Base-by-base conservation (phyloP, 1,140 invertebrate species). In the Atta colombica region DNA sequence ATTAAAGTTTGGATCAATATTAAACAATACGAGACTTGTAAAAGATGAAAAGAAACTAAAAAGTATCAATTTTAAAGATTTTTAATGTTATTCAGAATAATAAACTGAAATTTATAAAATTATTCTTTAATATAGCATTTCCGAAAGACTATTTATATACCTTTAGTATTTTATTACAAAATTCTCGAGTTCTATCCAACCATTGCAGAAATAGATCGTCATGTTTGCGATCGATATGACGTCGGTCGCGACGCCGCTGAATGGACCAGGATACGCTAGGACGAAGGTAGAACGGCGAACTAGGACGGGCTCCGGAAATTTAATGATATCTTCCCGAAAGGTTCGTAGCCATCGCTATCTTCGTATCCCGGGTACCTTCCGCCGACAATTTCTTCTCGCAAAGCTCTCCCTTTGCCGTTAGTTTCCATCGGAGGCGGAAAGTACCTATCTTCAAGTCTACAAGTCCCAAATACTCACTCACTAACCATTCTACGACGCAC, bases 361-460 rank as follows among this genome's bases (percentile, higher is more conserved):
- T 82, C 72, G 74, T 65, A 81, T 35, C 78, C 74, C 66, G 71
- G 66, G 72, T 90, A 87, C 90, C 86, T 89, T 88, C 75, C 63
- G 74, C 69, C 55, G 60, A 90, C 87, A 90, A 92, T 92, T 92
- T 90, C 89, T 92, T 89, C 80, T 88, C 81, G 87, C 84, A 88
- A 90, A 90, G 86, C 90, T 90, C 84, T 89, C 84, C 87, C 91
- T 92, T 92, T 91, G 86, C 71, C 69, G 74, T 68, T 88, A 84
- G 87, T 85, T 82, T 72, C 78, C 68, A 91, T 77, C 89, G 85
- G 80, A 90, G 90, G 87, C 74, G 90, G 89, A 91, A 91, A 90
- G 91, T 89, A 92, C 78, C 93, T 89, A 91, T 91, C 87, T 91
- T 88, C 77, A 68, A 88, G 88, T 77, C 89, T 91, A 68, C 80